Base-by-base conservation (phyloP, 2,797 vertebrate genomes). In the Acrossocheilus fasciatus region DNA sequence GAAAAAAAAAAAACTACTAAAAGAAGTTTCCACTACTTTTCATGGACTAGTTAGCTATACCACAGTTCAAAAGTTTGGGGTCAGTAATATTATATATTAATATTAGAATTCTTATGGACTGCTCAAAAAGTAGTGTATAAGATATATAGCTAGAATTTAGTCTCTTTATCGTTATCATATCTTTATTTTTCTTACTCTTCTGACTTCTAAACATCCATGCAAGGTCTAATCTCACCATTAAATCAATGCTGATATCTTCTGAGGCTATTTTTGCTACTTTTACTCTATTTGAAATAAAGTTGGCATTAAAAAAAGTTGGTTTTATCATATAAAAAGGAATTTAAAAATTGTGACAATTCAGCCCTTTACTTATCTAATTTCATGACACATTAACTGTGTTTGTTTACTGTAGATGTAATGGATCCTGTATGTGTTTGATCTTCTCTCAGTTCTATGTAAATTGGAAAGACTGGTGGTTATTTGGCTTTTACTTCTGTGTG, bases 401-500 rank as follows among this genome's bases (percentile, higher is more conserved):
- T 69, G 18, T 50, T 54, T 50, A 45, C 9, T 72, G 10, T 76
- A 54, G 6, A 34, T 62, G 9, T 80, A 26, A 81, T 23, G n/a
- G 30, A 70, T 18, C 12, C 0, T 39, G 30, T 57, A 20, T 59
- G 69, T 62, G 11, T 80, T 84, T 69, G 75, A 7, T 81, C 41
- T 73, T 15, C 59, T 69, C 26, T 14, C 89, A 99, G 98, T 96
- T 96, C 89, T 99, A 99, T 82, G 94, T 80, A 82, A n/a, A 95
- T 0, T 95, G 91, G 50, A 99, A 99, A 92, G 98, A 98, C 89
- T 99, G 98, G 98, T 99, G 98, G 98, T 92, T 99, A 57, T 99
- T 99, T 43, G 97, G 97, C 54, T 98, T 98, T 93, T 99, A 99
- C 91, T 99, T 99, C 90, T 98, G 97, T 64, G 94, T 99, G 76